phyloP scores from a whole-genome alignment of 1,140 invertebrate genomes.

The Heliconius himera region DNA sequence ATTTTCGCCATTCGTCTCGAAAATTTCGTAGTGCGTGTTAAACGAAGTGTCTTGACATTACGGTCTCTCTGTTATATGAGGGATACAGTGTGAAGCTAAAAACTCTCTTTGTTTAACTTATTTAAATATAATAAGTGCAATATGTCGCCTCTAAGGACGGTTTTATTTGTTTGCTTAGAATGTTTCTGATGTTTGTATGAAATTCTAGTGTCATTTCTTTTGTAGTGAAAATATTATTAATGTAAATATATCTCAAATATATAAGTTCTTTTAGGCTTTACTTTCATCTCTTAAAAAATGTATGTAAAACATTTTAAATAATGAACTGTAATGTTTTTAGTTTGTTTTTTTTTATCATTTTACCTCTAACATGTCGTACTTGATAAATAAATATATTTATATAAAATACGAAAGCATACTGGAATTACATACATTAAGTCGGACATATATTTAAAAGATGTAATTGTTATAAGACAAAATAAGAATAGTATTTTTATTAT shows the following conservation, averaged over 20 bases:
- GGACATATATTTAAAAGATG: not conserved
- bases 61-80: no score
- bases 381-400: not conserved
- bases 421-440: not conserved
- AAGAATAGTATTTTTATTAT: conserved; percentile 16
- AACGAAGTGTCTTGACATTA: no score
- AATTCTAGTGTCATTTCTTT: conserved; percentile 5
- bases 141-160: not conserved
- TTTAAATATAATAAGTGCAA: conserved; percentile 2
- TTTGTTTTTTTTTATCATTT: not conserved
- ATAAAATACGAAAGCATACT: not conserved
- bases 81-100: no score
- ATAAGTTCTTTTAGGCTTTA: no score
- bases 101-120: conserved; percentile 5
- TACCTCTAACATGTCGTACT: not conserved
- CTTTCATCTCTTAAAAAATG: not conserved
- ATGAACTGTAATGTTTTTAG: not conserved
- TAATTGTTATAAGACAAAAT: not conserved
- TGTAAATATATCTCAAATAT: not conserved
- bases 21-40: no score
- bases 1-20: no score
- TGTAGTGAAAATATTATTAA: not conserved
- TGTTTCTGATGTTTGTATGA: not conserved
- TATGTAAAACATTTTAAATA: not conserved
- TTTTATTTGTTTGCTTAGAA: not conserved